Evolutionary conservation across 2,113 vertebrate species (phyloP), one percentile per base, ranked within the genome.

Genomic region (Myiagra hebetior): DNA sequence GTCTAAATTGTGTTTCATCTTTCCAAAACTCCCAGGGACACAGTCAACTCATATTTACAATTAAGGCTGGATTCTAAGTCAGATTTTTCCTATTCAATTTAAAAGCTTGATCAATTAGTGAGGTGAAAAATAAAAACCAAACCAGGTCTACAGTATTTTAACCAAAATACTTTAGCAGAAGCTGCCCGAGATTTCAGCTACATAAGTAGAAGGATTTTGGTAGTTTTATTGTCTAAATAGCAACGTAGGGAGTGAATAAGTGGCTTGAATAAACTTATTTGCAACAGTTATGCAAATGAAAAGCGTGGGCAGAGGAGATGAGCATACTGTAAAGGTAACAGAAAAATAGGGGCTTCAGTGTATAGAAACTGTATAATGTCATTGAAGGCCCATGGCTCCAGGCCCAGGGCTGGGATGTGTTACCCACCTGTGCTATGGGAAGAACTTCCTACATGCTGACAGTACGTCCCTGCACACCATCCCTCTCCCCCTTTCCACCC

Each of bases 1-100:
- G 67, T 90, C 63, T 63, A 87, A 97, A 87, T 20, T 91, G 60
- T 85, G n/a, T 75, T 89, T 65, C 82, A 84, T 75, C 73, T 87
- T 92, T 68, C 73, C 69, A 68, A 31, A 81, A 63, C 59, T 95
- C 37, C 4, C 64, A 92, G 94, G 27, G 85, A 95, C 62, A 75
- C 28, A 78, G 56, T 81, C 84, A 93, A 68, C 37, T 91, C 35
- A 63, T 30, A 94, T 87, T 91, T 59, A 95, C 30, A 78, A 63
- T 44, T 52, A 82, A 79, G 50, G 30, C 59, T 73, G 37, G 31
- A 76, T 87, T 91, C 65, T 65, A 91, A 82, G 56, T 85, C 42
- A 87, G 59, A 70, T 5, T 53, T 84, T 77, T 79, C 35, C 62
- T 72, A n/a, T 67, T 60, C 15, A 22, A 10, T 76, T 79, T 91